phyloP scores from a whole-genome alignment of 2,113 vertebrate species.

The Vimba vimba region DNA sequence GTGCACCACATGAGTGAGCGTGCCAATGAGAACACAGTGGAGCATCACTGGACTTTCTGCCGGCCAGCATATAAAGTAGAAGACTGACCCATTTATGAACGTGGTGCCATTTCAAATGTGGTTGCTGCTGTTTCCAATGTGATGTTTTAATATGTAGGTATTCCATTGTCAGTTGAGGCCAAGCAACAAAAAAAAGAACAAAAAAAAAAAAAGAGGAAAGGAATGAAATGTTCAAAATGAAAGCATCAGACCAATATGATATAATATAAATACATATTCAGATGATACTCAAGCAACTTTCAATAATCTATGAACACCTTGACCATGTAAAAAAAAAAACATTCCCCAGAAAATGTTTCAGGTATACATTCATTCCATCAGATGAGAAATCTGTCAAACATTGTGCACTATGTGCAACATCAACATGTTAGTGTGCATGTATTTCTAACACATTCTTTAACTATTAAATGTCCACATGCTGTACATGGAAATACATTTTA shows the following conservation, averaged over 20 bases:
- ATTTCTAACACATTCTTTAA: conserved; percentile 35
- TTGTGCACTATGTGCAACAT: conserved; percentile 45
- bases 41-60: conserved; percentile 99
- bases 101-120: background rate
- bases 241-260: background rate
- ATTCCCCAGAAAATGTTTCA: background rate
- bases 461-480: conserved; percentile 48
- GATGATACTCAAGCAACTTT: conserved; percentile 8
- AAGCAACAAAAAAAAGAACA: background rate
- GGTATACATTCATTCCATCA: conserved; percentile 6
- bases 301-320: conserved; percentile 21
- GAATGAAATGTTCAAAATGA: background rate
- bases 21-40: conserved; percentile 98
- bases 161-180: conserved; percentile 42
- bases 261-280: background rate
- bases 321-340: background rate
- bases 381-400: background rate
- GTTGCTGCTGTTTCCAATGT: conserved; percentile 33
- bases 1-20: conserved; percentile 99
- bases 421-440: conserved; percentile 37
- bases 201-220: background rate
- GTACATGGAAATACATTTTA: background rate
- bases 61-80: conserved; percentile 93
- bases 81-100: conserved; percentile 78
- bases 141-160: conserved; percentile 23